Base-by-base conservation (phyloP, 2,113 vertebrate species). In the Rhinopomastus cyanomelas region DNA sequence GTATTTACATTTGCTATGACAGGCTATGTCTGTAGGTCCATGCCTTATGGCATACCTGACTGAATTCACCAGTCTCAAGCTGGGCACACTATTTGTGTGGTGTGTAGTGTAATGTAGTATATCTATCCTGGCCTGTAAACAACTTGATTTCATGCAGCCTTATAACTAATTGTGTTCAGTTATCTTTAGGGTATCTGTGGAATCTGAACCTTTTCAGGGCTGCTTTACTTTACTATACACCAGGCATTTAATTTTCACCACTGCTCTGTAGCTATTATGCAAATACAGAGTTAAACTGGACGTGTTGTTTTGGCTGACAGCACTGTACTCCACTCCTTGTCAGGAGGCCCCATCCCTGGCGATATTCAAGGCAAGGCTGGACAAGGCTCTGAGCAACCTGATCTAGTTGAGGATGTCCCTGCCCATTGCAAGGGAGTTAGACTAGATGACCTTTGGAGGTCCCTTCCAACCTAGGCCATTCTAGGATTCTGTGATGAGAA, bases 21-120 rank as follows among this genome's bases (percentile, higher is more conserved):
- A n/a, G 27, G 20, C 39, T 67, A 3, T 1, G 1, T 68, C 17
- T 44, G 29, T 57, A n/a, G 49, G 27, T 32, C 51, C 2, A 0
- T n/a, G 53, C n/a, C 29, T 73, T 39, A 17, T 3, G 12, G 36
- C 37, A 44, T 36, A 64, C 66, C 69, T 57, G 59, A 34, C n/a
- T 67, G 60, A 56, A 66, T 29, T 16, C 51, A 56, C 69, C 21
- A 13, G 20, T 42, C 29, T 55, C 37, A 76, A 44, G 42, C 19
- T 2, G 2, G 16, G 19, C 30, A 25, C 11, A 34, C n/a, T 23
- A 2, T 39, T 51, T 46, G 39, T 42, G 39, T 21, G 17, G 18
- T 1, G 16, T 62, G 22, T 39, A 27, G 19, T 11, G 5, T 39
- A 27, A 16, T 11, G 5, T 30, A 34, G 25, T 49, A 7, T 61